Percentiles rank a stretch among this genome's conserved stretches.
Evolutionary conservation across 2,797 vertebrate species (phyloP).

Genomic region (Momotus momota): DNA sequence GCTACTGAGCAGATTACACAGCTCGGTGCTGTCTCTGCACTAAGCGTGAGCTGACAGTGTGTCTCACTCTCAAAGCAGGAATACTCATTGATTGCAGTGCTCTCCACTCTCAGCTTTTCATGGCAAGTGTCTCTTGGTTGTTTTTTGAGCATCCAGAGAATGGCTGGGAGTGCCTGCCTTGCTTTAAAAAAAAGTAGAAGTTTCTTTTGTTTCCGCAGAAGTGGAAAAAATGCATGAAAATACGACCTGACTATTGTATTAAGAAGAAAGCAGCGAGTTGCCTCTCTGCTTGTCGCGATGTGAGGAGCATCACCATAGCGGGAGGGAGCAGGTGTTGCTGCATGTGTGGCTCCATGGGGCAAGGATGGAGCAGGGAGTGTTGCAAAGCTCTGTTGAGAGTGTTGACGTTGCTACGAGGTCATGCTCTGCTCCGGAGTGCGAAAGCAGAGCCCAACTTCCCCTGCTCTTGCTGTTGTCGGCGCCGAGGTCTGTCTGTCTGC

Average conservation of each 20-base stretch:
- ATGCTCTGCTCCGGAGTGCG: background rate
- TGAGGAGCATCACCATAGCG: accelerated
- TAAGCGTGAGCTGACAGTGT: background rate
- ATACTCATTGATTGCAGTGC: background rate
- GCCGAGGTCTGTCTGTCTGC: background rate
- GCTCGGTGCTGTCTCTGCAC: background rate
- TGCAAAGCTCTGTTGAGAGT: background rate
- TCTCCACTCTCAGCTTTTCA: background rate
- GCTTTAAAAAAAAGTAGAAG: background rate
- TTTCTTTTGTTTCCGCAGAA: background rate
- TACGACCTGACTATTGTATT: background rate
- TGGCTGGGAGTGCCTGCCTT: background rate
- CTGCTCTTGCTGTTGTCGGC: background rate
- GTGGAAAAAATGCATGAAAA: background rate
- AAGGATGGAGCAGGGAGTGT: background rate
- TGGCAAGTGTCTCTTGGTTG: background rate
- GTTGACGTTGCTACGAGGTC: background rate
- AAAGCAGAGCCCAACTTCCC: background rate
- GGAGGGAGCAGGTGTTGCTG: background rate
- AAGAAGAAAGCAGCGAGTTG: background rate
- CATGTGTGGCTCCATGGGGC: background rate
- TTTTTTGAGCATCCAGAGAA: background rate
- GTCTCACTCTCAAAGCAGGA: background rate
- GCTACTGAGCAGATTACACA: background rate
- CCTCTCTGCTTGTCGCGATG: background rate